Base-by-base conservation (phyloP, 2,797 vertebrate species). In the Pangasius mekongensis region DNA sequence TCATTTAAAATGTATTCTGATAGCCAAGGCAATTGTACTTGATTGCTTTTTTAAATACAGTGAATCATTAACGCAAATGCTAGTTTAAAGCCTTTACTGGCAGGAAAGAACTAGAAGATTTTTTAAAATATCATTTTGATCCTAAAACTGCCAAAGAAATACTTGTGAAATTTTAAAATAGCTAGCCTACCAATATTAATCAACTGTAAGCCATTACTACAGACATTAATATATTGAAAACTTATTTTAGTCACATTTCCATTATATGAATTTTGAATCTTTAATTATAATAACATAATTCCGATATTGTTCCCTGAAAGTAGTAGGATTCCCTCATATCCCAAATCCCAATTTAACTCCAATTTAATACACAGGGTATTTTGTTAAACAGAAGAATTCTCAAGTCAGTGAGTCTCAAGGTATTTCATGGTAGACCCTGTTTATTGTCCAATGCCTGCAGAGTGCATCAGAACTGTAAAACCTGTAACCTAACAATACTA, bases 401-500 rank as follows among this genome's bases (percentile, higher is more conserved):
- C 6, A 24, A 39, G 54, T 58, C 18, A 24, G 9, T 58, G 6
- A 36, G 77, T 80, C 77, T 58, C 77, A 56, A 30, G 49, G 18
- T 62, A 14, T 39, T 5, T 13, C 10, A 58, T 27, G 33, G 24
- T 60, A 5, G 56, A 62, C 11, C 0, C 3, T 56, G n/a, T 56
- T 52, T 78, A 18, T 33, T 54, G 76, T 54, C n/a, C n/a, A 20
- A 14, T 54, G 16, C 27, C 27, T 58, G 16, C 24, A 33, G 11
- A 33, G n/a, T 33, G 4, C 49, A 77, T 9, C 14, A 76, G 43
- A 33, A 54, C n/a, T 56, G 77, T 36, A 80, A 58, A 58, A 54
- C 52, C 77, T 80, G 77, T 36, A 54, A 33, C 14, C n/a, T 49
- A 33, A 80, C 77, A 58, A 56, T 80, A 80, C 77, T 11, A 24